Base-by-base conservation (phyloP, 2,797 vertebrate species). In the Leptatherina wallacei region DNA sequence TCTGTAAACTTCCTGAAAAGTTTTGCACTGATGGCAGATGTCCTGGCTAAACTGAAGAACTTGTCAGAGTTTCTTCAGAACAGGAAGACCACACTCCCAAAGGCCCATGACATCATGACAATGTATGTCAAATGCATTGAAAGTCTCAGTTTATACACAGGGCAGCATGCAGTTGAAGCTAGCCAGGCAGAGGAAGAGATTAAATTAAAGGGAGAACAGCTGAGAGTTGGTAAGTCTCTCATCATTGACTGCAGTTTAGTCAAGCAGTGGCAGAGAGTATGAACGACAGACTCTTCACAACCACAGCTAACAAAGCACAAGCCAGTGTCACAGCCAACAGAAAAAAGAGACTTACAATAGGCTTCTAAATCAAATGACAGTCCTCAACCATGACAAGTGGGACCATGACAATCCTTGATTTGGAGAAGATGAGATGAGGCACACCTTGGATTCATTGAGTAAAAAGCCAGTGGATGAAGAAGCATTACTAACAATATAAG, bases 251-350 rank as follows among this genome's bases (percentile, higher is more conserved):
- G 14, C 52, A 55, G 56, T 58, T 58, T n/a, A 20, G 6, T n/a
- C 30, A 58, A 58, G 56, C 56, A 35, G 32, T 58, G 56, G 56
- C 18, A 58, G 56, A 58, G 16, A 58, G 32, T 35, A 20, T 20
- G 32, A 58, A n/a, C 2, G 56, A 58, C 7, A 55, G 52, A 35
- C 30, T 58, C 56, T 35, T 33, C 30, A 58, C 56, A n/a, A 58
- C 32, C 30, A 32, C 56, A 35, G 18, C 32, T 3, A 58, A 58
- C 56, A 35, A n/a, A 35, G 32, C 30, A 33, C 56, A 58, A 16
- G 56, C 32, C 56, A 58, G 18, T n/a, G 30, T 58, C 18, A 35
- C 56, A 58, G 32, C 56, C 30, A 35, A 35, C 32, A n/a, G 30
- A 58, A 58, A 58, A 58, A 58, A n/a, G 56, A 35, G 12, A 58